These are phyloP conservation scores for Semaprochilodus insignis DNA, from an alignment of 2,797 vertebrate species.

Conservation along the genomic window DNA sequence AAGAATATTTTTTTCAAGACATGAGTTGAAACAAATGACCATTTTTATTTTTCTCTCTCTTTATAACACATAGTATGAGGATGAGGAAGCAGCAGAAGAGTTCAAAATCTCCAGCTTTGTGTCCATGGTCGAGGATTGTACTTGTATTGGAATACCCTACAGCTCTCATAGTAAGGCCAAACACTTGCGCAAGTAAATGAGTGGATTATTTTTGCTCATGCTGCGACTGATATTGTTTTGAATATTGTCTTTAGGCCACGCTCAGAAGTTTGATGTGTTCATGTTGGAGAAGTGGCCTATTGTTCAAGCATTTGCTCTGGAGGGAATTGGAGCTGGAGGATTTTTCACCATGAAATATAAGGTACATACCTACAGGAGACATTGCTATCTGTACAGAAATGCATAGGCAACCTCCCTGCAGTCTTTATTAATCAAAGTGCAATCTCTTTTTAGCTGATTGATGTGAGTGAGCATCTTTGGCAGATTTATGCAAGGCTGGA, in stretches of 20 bases:
- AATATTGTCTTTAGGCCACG: constrained; percentile 82
- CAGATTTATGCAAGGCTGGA: constrained; percentile 91
- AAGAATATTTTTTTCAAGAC: background rate
- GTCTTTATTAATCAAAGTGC: background rate
- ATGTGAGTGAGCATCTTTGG: constrained; percentile 93
- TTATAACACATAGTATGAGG: constrained; percentile 85
- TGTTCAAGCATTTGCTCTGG: constrained; percentile 95
- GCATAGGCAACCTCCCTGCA: background rate
- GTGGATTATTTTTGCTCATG: background rate
- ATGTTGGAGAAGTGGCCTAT: constrained; percentile 98
- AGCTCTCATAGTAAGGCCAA: constrained; percentile 86
- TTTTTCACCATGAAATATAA: constrained; percentile 98
- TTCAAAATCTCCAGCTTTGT: constrained; percentile 99
- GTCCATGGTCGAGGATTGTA: constrained; percentile 94
- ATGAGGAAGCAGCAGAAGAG: constrained; percentile 96
- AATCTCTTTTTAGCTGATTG: constrained; percentile 82
- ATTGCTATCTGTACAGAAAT: background rate
- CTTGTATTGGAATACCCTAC: constrained; percentile 90
- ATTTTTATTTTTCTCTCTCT: background rate
- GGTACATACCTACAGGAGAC: constrained; percentile 70
- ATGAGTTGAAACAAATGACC: background rate
- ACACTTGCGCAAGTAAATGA: background rate
- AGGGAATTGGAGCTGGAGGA: constrained; percentile 94
- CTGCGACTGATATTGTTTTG: constrained; percentile 44
- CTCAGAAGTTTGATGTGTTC: constrained; percentile 97